Evolutionary conservation across 2,113 vertebrate genomes (phyloP), one percentile per base, ranked within the genome.

Genomic region (Colistium nudipinnis): DNA sequence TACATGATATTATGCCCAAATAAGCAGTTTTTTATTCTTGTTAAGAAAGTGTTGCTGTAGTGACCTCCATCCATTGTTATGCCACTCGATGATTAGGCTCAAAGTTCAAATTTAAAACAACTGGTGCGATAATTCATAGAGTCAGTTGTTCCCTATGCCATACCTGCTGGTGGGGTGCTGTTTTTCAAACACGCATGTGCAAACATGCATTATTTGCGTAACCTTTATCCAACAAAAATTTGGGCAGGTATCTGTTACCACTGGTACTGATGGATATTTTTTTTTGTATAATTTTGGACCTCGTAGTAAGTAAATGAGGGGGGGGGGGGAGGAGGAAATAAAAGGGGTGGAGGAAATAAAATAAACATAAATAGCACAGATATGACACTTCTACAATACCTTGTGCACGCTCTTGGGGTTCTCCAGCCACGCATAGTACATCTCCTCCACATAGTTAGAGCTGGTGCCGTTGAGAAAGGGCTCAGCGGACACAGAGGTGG

Each of bases 361-460:
- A 19, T 11, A 35, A 35, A n/a, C 6, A 54, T 13, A 35, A 20
- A 54, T 7, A 35, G 19, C 1, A 4, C 11, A 36, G 3, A 19
- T 7, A 6, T 10, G n/a, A 27, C 47, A 49, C 47, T 13, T 8
- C 6, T n/a, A 14, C 6, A 33, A 3, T 49, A 82, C 97, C 97
- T 98, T 95, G 91, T 99, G 97, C 38, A 99, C 97, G 77, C 93
- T 98, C 89, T 92, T 94, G 71, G 96, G 96, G 64, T 99, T 94
- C 88, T 98, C 96, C 92, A 97, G 91, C 97, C 97, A 99, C 0
- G 96, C 93, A 64, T 89, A 93, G 90, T 98, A 98, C 97, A 99
- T 98, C 87, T 98, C 96, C 88, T 98, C 96, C 90, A 98, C 91
- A 78, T 99, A 99, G 91, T 96, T 98, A 1, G 94, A 95, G 88